phyloP scores from a whole-genome alignment of 64 coral and sea anemone genomes.

The Porites australiensis region DNA sequence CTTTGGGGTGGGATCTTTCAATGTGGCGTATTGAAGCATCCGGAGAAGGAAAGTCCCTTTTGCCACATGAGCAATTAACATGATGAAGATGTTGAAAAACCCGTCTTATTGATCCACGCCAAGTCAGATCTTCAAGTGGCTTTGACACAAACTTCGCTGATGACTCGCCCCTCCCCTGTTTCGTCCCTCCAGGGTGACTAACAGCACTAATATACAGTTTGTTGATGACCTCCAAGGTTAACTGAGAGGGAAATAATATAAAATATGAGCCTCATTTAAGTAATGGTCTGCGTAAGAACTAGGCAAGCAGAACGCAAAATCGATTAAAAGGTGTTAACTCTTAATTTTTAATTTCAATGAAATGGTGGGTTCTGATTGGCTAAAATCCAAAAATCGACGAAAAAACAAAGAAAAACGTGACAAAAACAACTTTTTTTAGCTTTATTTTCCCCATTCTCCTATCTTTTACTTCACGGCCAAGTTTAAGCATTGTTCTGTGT shows the following conservation, averaged over 20 bases:
- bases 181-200: slow-evolving; percentile 32
- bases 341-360: no score
- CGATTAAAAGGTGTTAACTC: no score
- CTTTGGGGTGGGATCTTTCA: slow-evolving; percentile 32
- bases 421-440: no score
- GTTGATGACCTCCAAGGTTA: slow-evolving; percentile 22
- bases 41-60: slow-evolving; percentile 45
- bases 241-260: neutral
- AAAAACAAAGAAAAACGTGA: no score
- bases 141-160: slow-evolving; percentile 49
- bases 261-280: no score
- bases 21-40: slow-evolving; percentile 45
- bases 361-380: no score
- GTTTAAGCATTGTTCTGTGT: no score
- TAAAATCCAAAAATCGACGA: no score
- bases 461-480: no score
- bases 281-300: no score
- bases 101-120: slow-evolving; percentile 50
- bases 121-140: slow-evolving; percentile 44
- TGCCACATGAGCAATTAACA: slow-evolving; percentile 44
- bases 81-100: slow-evolving; percentile 13
- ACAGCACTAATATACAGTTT: slow-evolving; percentile 39
- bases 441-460: no score
- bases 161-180: slow-evolving; percentile 54
- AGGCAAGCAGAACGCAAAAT: no score